These are phyloP conservation scores for Carcina quercana DNA, from an alignment of 2,888 invertebrate genomes.

Conservation along the genomic window DNA sequence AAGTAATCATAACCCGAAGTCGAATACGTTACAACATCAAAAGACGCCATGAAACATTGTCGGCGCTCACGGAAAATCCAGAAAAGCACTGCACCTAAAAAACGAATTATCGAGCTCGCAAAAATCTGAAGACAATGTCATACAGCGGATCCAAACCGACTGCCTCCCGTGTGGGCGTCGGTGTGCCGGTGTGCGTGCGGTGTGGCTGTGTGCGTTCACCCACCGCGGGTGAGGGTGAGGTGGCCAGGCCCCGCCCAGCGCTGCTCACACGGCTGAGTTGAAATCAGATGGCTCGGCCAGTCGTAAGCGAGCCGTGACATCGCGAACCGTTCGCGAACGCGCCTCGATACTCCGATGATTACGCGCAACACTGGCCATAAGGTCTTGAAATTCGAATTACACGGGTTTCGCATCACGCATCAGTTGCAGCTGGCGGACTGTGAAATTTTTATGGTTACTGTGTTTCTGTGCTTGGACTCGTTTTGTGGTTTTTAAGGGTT, in stretches of 20 bases:
- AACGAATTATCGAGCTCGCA: too few relatives aligned
- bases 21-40: too few relatives aligned
- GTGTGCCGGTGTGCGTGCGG: constrained; percentile 36
- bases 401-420: constrained; percentile 39
- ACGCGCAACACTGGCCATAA: constrained; percentile 63
- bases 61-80: too few relatives aligned
- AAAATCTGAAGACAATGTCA: constrained; percentile 23
- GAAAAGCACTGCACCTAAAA: too few relatives aligned
- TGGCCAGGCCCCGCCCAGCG: constrained; percentile 58
- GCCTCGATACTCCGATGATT: constrained; percentile 64
- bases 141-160: constrained; percentile 20
- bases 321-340: constrained; percentile 67
- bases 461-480: constrained; percentile 40
- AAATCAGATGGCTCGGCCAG: constrained; percentile 73
- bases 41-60: too few relatives aligned
- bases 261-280: constrained; percentile 74
- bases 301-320: constrained; percentile 71
- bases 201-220: constrained; percentile 29
- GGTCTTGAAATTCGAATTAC: constrained; percentile 64
- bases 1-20: too few relatives aligned
- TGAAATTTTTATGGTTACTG: constrained; percentile 42
- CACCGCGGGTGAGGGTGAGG: constrained; percentile 54
- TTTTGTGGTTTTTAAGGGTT: constrained; percentile 14
- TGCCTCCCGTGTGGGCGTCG: constrained; percentile 41
- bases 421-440: constrained; percentile 41